A percentile compares a stretch with the other conserved stretches of the same genome.
These are phyloP conservation scores for Grammomys surdaster DNA, from an alignment of 2,113 vertebrate species.

Conservation along the genomic window DNA sequence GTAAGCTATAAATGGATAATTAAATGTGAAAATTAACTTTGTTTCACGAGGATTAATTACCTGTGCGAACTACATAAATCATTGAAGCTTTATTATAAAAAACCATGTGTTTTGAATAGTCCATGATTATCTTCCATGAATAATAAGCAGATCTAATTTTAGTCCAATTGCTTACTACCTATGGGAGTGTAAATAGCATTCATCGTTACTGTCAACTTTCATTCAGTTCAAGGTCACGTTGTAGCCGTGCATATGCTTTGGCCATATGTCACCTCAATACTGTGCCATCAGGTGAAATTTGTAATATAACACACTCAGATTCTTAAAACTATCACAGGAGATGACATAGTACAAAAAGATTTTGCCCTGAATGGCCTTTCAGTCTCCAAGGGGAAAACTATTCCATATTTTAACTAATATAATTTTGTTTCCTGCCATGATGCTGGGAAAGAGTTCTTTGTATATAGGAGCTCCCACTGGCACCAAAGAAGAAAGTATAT, in stretches of 20 bases:
- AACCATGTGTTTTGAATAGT: constrained; percentile 19
- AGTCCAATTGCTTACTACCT: neutral
- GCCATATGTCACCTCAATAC: constrained; percentile 61
- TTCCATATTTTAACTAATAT: constrained; percentile 29
- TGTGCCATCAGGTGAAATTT: constrained; percentile 55
- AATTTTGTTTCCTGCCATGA: constrained; percentile 44
- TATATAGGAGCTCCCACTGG: neutral
- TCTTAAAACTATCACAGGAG: constrained; percentile 41
- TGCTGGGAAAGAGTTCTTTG: neutral
- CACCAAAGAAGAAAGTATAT: neutral
- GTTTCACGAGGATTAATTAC: constrained; percentile 54
- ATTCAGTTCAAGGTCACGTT: constrained; percentile 57
- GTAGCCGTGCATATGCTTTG: constrained; percentile 54
- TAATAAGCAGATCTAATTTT: constrained; percentile 60
- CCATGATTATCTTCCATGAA: neutral
- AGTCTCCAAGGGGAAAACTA: neutral
- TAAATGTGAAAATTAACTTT: constrained; percentile 58
- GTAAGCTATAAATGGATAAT: constrained; percentile 38
- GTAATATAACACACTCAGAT: constrained; percentile 41
- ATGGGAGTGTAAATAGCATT: neutral
- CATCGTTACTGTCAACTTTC: neutral
- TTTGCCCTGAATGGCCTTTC: neutral
- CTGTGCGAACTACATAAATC: constrained; percentile 27
- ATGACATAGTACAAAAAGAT: neutral
- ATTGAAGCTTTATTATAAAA: constrained; percentile 50